Percentiles rank a stretch among this genome's conserved stretches.
phyloP scores from a whole-genome alignment of 1,140 invertebrate genomes.

The Akabosia matsudoensis region DNA sequence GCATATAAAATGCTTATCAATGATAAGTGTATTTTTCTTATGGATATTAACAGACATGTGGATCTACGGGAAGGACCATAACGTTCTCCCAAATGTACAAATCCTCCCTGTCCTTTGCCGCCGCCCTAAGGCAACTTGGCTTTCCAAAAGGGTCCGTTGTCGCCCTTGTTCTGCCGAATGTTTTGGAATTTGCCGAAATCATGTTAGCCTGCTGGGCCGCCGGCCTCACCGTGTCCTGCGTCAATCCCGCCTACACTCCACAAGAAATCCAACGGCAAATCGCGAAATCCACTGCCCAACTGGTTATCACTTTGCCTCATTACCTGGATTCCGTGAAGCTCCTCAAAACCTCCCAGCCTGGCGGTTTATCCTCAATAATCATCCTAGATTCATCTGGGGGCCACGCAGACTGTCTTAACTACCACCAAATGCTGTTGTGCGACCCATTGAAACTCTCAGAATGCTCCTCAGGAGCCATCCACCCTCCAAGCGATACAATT shows the following conservation, averaged over 20 bases:
- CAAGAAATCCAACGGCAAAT: conserved; percentile 13
- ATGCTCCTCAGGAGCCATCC: neutral
- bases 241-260: conserved; percentile 23
- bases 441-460: neutral
- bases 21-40: too few relatives aligned
- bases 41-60: conserved; percentile 50
- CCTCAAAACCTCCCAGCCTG: neutral
- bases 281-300: neutral
- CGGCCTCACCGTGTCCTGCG: conserved; percentile 18
- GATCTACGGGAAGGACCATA: conserved; percentile 50
- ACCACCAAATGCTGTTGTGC: neutral
- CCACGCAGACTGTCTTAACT: neutral
- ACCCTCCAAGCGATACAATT: neutral
- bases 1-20: too few relatives aligned
- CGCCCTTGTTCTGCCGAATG: conserved; percentile 30
- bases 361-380: neutral
- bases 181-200: conserved; percentile 17
- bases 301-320: neutral
- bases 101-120: conserved; percentile 48
- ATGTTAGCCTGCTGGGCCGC: conserved; percentile 31
- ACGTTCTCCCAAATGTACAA: conserved; percentile 50
- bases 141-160: conserved; percentile 27
- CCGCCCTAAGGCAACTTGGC: conserved; percentile 47
- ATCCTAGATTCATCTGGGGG: neutral
- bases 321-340: too few relatives aligned